Evolutionary conservation across 2,797 vertebrate species (phyloP).

Genomic region (Lutjanus argentimaculatus): DNA sequence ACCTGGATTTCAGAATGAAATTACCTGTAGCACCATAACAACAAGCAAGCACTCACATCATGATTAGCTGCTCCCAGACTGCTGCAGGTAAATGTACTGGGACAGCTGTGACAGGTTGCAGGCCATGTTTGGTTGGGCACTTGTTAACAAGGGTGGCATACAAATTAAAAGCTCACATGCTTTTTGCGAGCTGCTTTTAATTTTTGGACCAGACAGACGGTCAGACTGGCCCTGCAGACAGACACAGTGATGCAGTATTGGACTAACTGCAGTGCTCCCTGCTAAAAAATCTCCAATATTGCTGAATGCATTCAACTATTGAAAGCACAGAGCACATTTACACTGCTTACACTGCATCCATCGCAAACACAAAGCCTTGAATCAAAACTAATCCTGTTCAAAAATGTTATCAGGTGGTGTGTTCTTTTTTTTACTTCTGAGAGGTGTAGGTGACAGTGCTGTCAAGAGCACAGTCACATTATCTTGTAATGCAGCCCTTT

Average conservation of each 20-base stretch:
- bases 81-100: constrained; percentile 16
- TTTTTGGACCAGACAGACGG: constrained; percentile 31
- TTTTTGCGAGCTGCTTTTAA: constrained; percentile 13
- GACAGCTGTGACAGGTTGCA: constrained; percentile 27
- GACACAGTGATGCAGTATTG: constrained; percentile 23
- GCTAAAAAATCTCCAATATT: constrained; percentile 9
- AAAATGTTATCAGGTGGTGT: neutral
- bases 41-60: constrained; percentile 26
- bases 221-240: constrained; percentile 40
- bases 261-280: constrained; percentile 11
- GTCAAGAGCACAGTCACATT: neutral
- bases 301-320: constrained; percentile 10
- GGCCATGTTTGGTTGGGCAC: neutral
- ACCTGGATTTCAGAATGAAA: constrained; percentile 33
- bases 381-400: constrained; percentile 14
- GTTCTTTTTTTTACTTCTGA: neutral
- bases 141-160: constrained; percentile 37
- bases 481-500: constrained; percentile 11
- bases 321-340: constrained; percentile 9
- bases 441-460: neutral
- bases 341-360: neutral
- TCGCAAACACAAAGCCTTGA: neutral
- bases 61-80: constrained; percentile 24
- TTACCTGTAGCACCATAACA: constrained; percentile 23
- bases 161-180: neutral